Base-by-base conservation (phyloP, 2,888 invertebrate species). In the Unio delphinus region DNA sequence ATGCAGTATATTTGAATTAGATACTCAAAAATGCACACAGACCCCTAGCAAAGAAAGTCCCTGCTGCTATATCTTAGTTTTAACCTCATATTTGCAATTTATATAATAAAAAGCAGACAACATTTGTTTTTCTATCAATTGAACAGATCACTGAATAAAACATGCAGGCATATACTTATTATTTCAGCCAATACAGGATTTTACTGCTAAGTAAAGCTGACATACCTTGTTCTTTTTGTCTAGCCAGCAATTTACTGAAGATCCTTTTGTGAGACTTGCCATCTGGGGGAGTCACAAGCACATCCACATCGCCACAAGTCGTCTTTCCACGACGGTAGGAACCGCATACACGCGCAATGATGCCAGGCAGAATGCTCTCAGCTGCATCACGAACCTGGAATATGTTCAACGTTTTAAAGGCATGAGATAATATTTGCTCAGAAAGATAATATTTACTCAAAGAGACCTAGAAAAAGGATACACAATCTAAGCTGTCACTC, bases 281-380 rank as follows among this genome's bases (percentile, higher is more conserved):
- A 80, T 91, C 91, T 17, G 90, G 89, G 77, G 91, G 91, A 6
- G 91, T 90, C 8, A 92, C 85, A 7, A 92, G 85, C 15, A 92
- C 81, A 82, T 92, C 92, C 18, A 92, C 90, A 81, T 92, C 92
- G 7, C 92, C 92, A 86, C 92, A 92, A 0, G 89, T 89, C 1
- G 80, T 57, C 75, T 90, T 90, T 4, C 91, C 91, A 45, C 92
- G 84, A 15, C 91, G 84, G 78, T 90, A 92, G 4, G 91, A 91
- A 3, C 92, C 92, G 83, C 91, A 91, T 1, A 89, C 88, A 72
- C 88, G 86, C 20, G 87, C 84, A 34, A 87, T 84, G 7, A 91
- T 78, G 18, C 87, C 89, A 20, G 86, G 81, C 55, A 87, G 80
- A 1, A 86, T 66, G 11, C 75, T 75, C 66, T 85, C 80, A 3